Conservation (phyloP, 2,888 invertebrate species). For the Cartodere bifasciata region DNA sequence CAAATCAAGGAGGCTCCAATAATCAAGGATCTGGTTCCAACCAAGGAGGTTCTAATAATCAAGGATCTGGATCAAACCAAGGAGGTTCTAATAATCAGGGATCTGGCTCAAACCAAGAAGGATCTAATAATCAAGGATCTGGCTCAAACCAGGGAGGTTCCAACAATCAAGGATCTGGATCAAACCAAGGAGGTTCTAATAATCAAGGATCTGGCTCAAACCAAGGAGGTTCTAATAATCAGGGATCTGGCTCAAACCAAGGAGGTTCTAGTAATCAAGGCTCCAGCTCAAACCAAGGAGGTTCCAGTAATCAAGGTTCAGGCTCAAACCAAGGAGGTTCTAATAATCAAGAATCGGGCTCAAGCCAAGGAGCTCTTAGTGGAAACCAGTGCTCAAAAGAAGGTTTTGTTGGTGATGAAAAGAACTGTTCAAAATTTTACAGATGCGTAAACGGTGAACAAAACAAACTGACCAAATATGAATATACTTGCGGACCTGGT, state of each 20-base stretch:
- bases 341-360: conserved; percentile 17
- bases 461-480: conserved; percentile 45
- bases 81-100: conserved; percentile 6
- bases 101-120: conserved; percentile 9
- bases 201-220: conserved; percentile 11
- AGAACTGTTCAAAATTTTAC: conserved; percentile 62
- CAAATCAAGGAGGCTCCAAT: conserved; percentile 11
- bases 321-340: conserved; percentile 7
- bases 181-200: conserved; percentile 11
- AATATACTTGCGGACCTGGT: conserved; percentile 60
- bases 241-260: conserved; percentile 16
- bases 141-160: conserved; percentile 4
- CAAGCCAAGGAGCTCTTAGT: not conserved
- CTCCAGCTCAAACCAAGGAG: conserved; percentile 10
- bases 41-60: conserved; percentile 8
- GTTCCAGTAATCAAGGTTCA: conserved; percentile 12
- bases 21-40: conserved; percentile 3
- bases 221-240: conserved; percentile 7
- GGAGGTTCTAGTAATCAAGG: not conserved
- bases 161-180: conserved; percentile 10
- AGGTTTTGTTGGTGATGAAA: conserved; percentile 60
- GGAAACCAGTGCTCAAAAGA: conserved; percentile 41
- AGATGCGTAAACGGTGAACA: conserved; percentile 54
- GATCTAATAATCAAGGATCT: conserved; percentile 9
- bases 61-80: conserved; percentile 7